phyloP scores from a whole-genome alignment of 2,888 invertebrate species.

The Myopa tessellatipennis region DNA sequence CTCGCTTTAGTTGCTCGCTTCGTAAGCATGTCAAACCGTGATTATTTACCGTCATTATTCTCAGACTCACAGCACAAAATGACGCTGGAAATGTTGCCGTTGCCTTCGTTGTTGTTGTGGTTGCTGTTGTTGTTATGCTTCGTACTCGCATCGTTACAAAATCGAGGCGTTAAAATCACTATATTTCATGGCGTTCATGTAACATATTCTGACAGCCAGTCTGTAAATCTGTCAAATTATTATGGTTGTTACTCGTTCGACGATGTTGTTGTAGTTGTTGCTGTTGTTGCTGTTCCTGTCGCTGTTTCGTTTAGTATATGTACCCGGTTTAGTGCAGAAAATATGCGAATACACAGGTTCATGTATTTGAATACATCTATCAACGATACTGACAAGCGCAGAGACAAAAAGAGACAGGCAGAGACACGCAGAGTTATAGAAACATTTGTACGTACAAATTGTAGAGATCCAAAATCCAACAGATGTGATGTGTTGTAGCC shows the following conservation, averaged over 20 bases:
- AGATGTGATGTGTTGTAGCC: no score
- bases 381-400: not conserved
- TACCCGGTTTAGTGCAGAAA: no score
- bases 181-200: constrained; percentile 26
- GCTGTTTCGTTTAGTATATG: no score
- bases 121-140: constrained; percentile 3
- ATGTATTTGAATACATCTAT: no score
- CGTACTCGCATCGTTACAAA: not conserved
- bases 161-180: constrained; percentile 33
- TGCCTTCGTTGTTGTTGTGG: constrained; percentile 7
- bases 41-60: constrained; percentile 37
- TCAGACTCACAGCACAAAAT: constrained; percentile 28
- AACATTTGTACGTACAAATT: no score
- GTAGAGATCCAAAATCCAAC: no score
- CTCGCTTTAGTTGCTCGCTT: not conserved
- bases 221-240: no score
- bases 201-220: not conserved
- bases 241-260: no score
- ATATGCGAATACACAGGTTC: not conserved
- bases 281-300: no score
- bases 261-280: no score
- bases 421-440: no score
- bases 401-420: not conserved
- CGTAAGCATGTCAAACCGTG: constrained; percentile 21
- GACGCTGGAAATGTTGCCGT: constrained; percentile 16